phyloP scores from a whole-genome alignment of 2,888 invertebrate genomes.

The Scrobipalpa costella region DNA sequence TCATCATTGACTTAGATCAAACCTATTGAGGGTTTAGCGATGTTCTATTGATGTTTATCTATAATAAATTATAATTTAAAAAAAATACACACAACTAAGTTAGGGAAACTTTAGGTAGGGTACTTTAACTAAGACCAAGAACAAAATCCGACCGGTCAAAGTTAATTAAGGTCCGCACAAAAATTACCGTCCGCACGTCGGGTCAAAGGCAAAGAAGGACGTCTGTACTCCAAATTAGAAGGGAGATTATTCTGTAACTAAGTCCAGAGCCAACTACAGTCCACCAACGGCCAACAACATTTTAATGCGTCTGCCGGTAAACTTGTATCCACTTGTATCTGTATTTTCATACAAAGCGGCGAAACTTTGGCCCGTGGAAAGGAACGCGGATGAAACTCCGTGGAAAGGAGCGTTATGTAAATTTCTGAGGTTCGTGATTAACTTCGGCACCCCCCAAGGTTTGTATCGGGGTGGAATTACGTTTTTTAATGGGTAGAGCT shows the following conservation, averaged over 20 bases:
- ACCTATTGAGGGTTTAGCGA: too few species aligned
- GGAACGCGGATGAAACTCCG: slow-evolving; percentile 35
- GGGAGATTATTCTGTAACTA: slow-evolving; percentile 19
- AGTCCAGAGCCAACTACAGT: slow-evolving; percentile 9
- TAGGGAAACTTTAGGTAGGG: too few species aligned
- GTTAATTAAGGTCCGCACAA: too few species aligned
- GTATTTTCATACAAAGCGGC: slow-evolving; percentile 24
- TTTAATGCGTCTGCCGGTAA: slow-evolving; percentile 20
- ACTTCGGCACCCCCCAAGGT: slow-evolving; percentile 46
- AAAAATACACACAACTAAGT: too few species aligned
- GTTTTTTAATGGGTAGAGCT: slow-evolving; percentile 6
- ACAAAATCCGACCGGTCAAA: too few species aligned
- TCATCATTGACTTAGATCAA: too few species aligned
- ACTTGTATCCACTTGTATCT: slow-evolving; percentile 17
- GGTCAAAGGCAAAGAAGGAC: slow-evolving; percentile 4
- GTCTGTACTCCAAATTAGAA: slow-evolving; percentile 12
- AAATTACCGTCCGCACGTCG: not conserved
- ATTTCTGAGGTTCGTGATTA: slow-evolving; percentile 70
- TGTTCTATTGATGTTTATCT: too few species aligned
- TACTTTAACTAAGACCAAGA: too few species aligned
- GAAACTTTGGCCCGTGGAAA: slow-evolving; percentile 47
- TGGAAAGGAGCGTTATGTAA: slow-evolving; percentile 66
- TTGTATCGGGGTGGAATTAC: slow-evolving; percentile 42
- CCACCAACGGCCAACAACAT: slow-evolving; percentile 17
- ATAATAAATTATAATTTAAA: too few species aligned